These are phyloP conservation scores for Coreoperca whiteheadi DNA, from an alignment of 2,113 vertebrate genomes.

Conservation along the genomic window DNA sequence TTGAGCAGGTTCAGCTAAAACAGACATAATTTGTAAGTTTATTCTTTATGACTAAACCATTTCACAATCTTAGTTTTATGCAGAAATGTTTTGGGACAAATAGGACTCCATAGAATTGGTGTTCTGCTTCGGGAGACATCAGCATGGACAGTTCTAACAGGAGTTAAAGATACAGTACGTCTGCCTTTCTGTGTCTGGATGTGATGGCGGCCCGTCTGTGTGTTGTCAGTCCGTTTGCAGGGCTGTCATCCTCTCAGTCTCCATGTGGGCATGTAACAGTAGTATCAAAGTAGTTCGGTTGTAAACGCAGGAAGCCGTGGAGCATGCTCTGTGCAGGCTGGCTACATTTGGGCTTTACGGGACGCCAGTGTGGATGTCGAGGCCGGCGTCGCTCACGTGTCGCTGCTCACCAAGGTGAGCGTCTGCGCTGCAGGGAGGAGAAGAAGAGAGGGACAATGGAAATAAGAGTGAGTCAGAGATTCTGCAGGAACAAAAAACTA, in stretches of 20 bases:
- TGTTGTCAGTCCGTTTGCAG: conserved; percentile 28
- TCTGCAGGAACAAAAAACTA: no score
- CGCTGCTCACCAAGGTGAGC: conserved; percentile 75
- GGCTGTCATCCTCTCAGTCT: conserved; percentile 18
- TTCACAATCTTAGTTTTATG: conserved; percentile 40
- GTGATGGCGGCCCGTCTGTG: conserved; percentile 11
- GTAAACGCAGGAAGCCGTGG: conserved; percentile 65
- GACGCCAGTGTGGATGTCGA: conserved; percentile 12
- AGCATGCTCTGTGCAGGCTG: conserved; percentile 62
- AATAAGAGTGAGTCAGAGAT: background rate
- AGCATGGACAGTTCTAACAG: conserved; percentile 27
- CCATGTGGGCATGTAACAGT: conserved; percentile 34
- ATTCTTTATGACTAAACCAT: conserved; percentile 21
- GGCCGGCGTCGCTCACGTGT: conserved; percentile 69
- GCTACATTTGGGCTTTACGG: conserved; percentile 68
- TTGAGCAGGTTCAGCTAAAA: background rate
- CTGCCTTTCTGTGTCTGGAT: conserved; percentile 17
- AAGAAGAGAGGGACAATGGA: background rate
- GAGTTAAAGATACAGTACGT: conserved; percentile 35
- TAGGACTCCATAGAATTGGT: conserved; percentile 6
- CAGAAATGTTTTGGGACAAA: conserved; percentile 25
- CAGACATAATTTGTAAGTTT: background rate
- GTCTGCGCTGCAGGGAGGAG: conserved; percentile 71
- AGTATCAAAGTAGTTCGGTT: conserved; percentile 53
- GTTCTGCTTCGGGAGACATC: conserved; percentile 11